phyloP scores from a whole-genome alignment of 1,140 invertebrate genomes.

The Hylaeus anthracinus region DNA sequence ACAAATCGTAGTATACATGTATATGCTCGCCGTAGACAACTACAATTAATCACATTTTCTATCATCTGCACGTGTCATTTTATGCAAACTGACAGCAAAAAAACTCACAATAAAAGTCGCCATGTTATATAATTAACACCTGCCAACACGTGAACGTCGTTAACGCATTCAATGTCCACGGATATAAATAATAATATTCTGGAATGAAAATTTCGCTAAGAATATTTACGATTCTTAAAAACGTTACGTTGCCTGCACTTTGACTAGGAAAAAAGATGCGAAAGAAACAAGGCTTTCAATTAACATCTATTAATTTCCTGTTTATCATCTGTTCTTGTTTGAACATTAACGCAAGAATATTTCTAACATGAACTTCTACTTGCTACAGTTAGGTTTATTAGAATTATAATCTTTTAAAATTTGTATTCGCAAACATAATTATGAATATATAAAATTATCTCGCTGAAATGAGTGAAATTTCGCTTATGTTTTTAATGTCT shows the following conservation, averaged over 20 bases:
- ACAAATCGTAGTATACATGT: too few species aligned
- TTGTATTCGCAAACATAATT: neutral
- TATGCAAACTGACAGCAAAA: neutral
- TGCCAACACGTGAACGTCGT: neutral
- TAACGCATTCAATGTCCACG: neutral
- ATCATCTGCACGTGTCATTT: neutral
- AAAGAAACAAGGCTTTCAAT: neutral
- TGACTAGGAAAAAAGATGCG: neutral
- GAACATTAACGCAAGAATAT: too few species aligned
- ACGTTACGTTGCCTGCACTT: too few species aligned
- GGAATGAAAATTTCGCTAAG: neutral
- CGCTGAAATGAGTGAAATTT: too few species aligned
- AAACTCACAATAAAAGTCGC: neutral
- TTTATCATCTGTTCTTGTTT: too few species aligned
- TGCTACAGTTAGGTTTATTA: too few species aligned
- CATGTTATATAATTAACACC: conserved; percentile 26
- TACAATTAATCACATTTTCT: neutral
- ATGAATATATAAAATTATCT: neutral
- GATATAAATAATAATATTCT: neutral
- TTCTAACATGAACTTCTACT: neutral
- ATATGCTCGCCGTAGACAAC: neutral
- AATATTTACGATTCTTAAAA: neutral
- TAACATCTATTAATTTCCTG: too few species aligned
- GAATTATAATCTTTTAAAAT: too few species aligned
- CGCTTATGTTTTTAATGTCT: too few species aligned